These are phyloP conservation scores for Gallinago undulata DNA, from an alignment of 2,113 vertebrate genomes.

Conservation along the genomic window DNA sequence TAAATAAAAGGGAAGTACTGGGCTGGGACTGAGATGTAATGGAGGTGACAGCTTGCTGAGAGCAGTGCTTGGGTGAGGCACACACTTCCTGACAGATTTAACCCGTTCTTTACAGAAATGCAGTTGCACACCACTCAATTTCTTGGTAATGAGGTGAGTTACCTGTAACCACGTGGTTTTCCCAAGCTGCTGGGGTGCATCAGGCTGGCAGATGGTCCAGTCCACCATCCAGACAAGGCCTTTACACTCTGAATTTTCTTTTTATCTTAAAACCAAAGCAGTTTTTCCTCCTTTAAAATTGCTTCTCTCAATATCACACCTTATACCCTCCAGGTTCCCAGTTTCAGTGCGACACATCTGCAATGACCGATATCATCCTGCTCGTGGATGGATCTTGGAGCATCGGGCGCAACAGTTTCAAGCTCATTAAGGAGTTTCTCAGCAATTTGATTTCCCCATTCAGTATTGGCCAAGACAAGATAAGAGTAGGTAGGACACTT, in stretches of 20 bases:
- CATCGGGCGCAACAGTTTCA: slow-evolving; percentile 90
- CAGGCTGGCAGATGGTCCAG: not conserved
- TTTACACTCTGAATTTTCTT: not conserved
- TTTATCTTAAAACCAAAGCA: not conserved
- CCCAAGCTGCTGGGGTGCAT: not conserved
- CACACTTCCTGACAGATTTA: not conserved
- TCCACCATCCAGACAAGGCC: not conserved
- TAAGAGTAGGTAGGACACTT: slow-evolving; percentile 84
- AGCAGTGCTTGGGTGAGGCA: not conserved
- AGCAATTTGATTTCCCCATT: slow-evolving; percentile 86
- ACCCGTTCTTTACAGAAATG: not conserved
- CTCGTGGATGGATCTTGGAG: slow-evolving; percentile 97
- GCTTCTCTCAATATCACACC: not conserved
- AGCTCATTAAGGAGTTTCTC: slow-evolving; percentile 88
- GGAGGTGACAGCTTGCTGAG: slow-evolving; percentile 47
- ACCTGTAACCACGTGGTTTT: not conserved
- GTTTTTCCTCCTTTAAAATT: not conserved
- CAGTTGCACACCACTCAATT: not conserved
- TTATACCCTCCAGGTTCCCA: slow-evolving; percentile 39
- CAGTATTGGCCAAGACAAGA: slow-evolving; percentile 78
- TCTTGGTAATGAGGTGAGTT: not conserved
- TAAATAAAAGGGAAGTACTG: not conserved
- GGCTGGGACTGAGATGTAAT: not conserved
- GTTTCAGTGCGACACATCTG: slow-evolving; percentile 77
- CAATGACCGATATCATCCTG: slow-evolving; percentile 79